These are phyloP conservation scores for Agapostemon virescens DNA, from an alignment of 2,888 invertebrate species.

Conservation along the genomic window DNA sequence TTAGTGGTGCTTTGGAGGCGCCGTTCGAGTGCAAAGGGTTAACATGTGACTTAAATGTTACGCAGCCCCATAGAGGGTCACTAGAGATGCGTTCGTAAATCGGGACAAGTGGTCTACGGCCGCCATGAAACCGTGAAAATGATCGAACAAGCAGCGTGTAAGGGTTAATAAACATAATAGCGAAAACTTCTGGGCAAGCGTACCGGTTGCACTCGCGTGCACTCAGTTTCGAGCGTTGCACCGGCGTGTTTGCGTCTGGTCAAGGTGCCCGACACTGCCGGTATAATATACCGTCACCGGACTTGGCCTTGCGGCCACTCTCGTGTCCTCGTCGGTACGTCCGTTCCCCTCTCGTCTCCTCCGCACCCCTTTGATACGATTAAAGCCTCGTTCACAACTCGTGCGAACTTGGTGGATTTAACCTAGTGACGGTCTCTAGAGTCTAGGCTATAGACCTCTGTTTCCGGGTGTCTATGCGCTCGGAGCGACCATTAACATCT, in stretches of 20 bases:
- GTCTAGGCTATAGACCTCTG: background rate
- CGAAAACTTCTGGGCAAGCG: background rate
- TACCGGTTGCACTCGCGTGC: conserved; percentile 8
- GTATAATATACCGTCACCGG: conserved; percentile 49
- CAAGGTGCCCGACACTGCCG: conserved; percentile 71
- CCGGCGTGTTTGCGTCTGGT: conserved; percentile 71
- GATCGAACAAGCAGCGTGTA: background rate
- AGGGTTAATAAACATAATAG: background rate
- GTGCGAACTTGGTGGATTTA: conserved; percentile 3
- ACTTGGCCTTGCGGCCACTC: conserved; percentile 64
- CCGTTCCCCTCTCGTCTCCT: conserved; percentile 57
- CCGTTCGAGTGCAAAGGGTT: too few species aligned
- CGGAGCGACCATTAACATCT: background rate
- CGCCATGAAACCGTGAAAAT: too few species aligned
- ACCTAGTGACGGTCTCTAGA: background rate
- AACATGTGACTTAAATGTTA: too few species aligned
- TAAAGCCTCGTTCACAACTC: conserved; percentile 54
- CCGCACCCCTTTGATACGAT: conserved; percentile 50
- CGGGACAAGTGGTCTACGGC: too few species aligned
- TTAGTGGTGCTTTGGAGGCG: too few species aligned
- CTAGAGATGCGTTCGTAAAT: too few species aligned
- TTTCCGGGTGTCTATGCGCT: background rate
- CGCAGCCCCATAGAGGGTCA: too few species aligned
- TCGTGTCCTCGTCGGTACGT: conserved; percentile 59
- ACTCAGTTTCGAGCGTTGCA: conserved; percentile 69